Evolutionary conservation across 1,140 invertebrate genomes (phyloP).

Genomic region (Hycleus cichorii): DNA sequence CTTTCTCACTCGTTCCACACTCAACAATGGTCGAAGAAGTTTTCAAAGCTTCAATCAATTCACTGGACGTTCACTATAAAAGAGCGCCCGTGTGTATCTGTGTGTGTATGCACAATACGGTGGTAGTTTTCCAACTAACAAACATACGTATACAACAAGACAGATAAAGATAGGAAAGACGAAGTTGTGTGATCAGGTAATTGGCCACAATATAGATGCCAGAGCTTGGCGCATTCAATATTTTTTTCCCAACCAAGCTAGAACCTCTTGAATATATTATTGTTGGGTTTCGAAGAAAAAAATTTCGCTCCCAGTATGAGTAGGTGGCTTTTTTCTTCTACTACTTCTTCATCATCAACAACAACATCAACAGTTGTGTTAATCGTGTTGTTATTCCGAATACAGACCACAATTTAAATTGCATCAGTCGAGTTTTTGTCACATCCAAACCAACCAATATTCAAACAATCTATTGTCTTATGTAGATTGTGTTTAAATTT

Average conservation of each 20-base stretch:
- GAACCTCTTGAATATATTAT: neutral
- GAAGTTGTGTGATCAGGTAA: constrained; percentile 3
- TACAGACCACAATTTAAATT: too few relatives aligned
- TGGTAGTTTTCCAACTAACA: neutral
- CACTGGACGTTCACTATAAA: constrained; percentile 4
- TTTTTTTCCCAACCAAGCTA: constrained; percentile 8
- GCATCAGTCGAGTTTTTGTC: too few relatives aligned
- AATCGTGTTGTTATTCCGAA: too few relatives aligned
- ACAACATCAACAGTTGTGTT: too few relatives aligned
- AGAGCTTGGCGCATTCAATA: constrained; percentile 7
- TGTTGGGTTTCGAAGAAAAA: too few relatives aligned
- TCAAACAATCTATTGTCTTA: too few relatives aligned
- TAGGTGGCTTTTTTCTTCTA: too few relatives aligned
- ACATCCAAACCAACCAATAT: too few relatives aligned
- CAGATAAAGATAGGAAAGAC: neutral
- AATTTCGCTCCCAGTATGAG: too few relatives aligned
- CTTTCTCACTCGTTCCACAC: neutral
- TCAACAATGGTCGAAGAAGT: neutral
- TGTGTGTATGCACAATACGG: constrained; percentile 1
- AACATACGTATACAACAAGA: neutral
- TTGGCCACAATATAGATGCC: constrained; percentile 16
- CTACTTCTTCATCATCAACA: too few relatives aligned
- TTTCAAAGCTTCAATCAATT: constrained; percentile 13
- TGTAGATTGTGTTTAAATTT: too few relatives aligned
- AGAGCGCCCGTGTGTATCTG: neutral